Base-by-base conservation (phyloP, 1,140 invertebrate species). In the Galendromus occidentalis region DNA sequence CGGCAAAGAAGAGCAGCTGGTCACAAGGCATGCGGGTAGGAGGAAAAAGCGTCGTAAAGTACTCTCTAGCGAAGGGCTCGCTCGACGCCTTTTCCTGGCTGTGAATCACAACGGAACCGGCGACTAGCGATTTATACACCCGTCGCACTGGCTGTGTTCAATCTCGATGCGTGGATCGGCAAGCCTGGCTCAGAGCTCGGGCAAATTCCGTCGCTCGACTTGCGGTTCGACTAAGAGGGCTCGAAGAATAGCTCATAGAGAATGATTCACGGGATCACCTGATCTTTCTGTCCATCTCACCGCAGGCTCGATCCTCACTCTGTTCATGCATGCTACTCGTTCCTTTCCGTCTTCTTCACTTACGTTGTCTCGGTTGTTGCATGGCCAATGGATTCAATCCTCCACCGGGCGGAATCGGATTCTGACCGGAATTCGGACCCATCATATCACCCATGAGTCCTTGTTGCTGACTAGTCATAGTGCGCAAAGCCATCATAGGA, bases 401-500 rank as follows among this genome's bases (percentile, higher is more conserved):
- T n/a, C 51, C 63, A 14, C 64, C 64, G n/a, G 69, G 63, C 14
- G 55, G 65, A 1, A 65, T 42, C 1, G 66, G 67, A 30, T 68
- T 64, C 63, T 69, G 68, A 39, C 64, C 65, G n/a, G 42, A 9
- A 14, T 65, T 64, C 42, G 65, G 64, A 51, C 65, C 65, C 44
- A 66, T 68, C 42, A 66, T 66, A 33, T 67, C 67, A 28, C 47
- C 64, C 33, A 65, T 64, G 12, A 39, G 9, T 7, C 47, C 64
- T 65, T 67, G 7, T 65, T 64, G 64, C 18, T 63, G 67, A 84
- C 84, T 74, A 88, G 87, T 68, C 85, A 91, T 76, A 70, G 83
- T 90, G 73, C 90, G 87, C 18, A 91, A 74, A 14, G 88, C 88
- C 74, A 87, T 88, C 68, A 92, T 85, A 0, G 88, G 88, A 76